These are phyloP conservation scores for Eupithecia exiguata DNA, from an alignment of 2,888 invertebrate species.

Conservation along the genomic window DNA sequence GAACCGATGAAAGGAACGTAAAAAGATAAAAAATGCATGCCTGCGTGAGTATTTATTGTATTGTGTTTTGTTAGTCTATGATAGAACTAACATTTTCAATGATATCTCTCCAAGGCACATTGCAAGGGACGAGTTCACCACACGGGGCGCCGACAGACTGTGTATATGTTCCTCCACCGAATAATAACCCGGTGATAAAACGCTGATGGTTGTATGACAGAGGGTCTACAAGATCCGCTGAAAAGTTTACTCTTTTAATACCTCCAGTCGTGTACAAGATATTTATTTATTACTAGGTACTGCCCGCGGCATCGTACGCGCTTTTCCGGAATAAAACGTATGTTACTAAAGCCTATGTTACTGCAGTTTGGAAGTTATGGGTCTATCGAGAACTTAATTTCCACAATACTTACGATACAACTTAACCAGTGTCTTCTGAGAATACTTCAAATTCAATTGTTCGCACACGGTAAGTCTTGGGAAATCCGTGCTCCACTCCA, in stretches of 20 bases:
- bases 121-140: constrained; percentile 59
- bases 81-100: constrained; percentile 56
- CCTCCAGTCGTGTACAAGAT: background rate
- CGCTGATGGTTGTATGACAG: constrained; percentile 64
- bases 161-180: constrained; percentile 58
- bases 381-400: too few species aligned
- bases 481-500: constrained; percentile 85
- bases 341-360: too few species aligned
- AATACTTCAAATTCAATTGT: constrained; percentile 59
- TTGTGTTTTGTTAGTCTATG: too few species aligned
- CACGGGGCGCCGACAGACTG: constrained; percentile 61
- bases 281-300: too few species aligned
- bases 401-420: constrained; percentile 36
- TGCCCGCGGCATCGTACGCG: too few species aligned
- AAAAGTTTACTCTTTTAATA: background rate
- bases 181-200: constrained; percentile 63
- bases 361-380: too few species aligned
- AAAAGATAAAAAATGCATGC: constrained; percentile 11
- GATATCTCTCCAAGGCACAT: constrained; percentile 61
- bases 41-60: constrained; percentile 26
- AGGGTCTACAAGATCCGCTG: constrained; percentile 58
- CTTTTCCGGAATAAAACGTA: too few species aligned
- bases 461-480: constrained; percentile 86
- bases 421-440: constrained; percentile 51
- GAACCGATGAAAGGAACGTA: background rate